Percentiles rank a stretch among this genome's conserved stretches.
These are phyloP conservation scores for Fabriciana adippe DNA, from an alignment of 2,888 invertebrate genomes.

Conservation along the genomic window DNA sequence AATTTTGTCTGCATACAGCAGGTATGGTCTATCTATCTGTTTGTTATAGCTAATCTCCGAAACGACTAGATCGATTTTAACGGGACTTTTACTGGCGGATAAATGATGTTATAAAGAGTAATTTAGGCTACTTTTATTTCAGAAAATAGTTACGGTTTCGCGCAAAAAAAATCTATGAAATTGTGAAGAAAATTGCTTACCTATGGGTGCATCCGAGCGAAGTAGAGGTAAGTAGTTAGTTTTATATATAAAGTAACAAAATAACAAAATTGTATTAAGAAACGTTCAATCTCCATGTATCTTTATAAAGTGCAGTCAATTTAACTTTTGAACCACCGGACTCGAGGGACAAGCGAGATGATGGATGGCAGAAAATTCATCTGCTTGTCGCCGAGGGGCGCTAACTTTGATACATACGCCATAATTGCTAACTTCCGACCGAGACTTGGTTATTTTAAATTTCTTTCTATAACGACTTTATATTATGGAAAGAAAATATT, in stretches of 20 bases:
- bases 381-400: constrained; percentile 35
- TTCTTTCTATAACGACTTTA: background rate
- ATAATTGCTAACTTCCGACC: constrained; percentile 27
- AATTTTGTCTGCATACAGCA: too few species aligned
- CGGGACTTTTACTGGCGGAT: too few species aligned
- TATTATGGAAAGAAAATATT: background rate
- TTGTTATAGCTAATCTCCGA: too few species aligned
- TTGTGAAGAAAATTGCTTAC: too few species aligned
- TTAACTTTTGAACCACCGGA: constrained; percentile 41
- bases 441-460: background rate
- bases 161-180: too few species aligned
- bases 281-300: constrained; percentile 16
- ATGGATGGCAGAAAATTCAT: constrained; percentile 40
- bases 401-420: constrained; percentile 35
- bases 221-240: background rate
- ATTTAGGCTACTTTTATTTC: too few species aligned
- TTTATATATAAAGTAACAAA: background rate
- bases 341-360: constrained; percentile 35
- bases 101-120: too few species aligned
- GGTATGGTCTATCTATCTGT: too few species aligned
- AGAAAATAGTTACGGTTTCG: too few species aligned
- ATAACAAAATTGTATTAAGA: constrained; percentile 8
- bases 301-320: constrained; percentile 38
- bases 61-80: too few species aligned
- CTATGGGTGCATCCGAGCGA: too few species aligned